Evolutionary conservation across 1,140 invertebrate genomes (phyloP).

Genomic region (Chironomus striatipennis): DNA sequence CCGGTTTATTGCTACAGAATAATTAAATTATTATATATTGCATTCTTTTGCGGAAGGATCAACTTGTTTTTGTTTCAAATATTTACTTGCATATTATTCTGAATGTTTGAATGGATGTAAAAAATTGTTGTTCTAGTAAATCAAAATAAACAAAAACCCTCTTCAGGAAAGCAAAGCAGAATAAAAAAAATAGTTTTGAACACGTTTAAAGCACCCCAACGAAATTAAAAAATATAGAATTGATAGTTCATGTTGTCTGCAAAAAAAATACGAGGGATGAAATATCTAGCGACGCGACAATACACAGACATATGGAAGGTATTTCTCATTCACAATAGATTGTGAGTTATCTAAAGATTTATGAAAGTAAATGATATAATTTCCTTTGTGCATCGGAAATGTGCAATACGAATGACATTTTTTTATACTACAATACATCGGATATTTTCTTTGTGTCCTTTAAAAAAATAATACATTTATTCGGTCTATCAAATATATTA

Average conservation of each 20-base stretch:
- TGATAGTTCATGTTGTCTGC: not conserved
- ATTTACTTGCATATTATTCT: not conserved
- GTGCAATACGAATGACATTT: no score
- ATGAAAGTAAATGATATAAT: not conserved
- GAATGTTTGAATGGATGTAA: not conserved
- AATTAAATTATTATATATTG: slow-evolving; percentile 2
- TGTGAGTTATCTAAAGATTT: slow-evolving; percentile 9
- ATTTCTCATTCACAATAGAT: not conserved
- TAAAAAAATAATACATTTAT: no score
- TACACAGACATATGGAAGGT: not conserved
- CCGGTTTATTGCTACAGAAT: not conserved
- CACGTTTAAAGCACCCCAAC: no score
- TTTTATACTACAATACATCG: no score
- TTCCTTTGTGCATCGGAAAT: not conserved
- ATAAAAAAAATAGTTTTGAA: not conserved
- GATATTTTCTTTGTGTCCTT: no score
- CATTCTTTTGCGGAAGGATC: not conserved
- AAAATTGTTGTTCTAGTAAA: slow-evolving; percentile 9
- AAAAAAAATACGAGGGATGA: not conserved
- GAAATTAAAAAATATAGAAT: no score
- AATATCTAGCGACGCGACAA: not conserved
- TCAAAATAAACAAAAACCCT: slow-evolving; percentile 3
- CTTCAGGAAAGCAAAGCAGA: not conserved
- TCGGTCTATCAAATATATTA: no score
- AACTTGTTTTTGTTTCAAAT: slow-evolving; percentile 14